Percentiles rank a stretch among this genome's conserved stretches.
phyloP scores from a whole-genome alignment of 2,888 invertebrate genomes.

The Megamerina dolium region DNA sequence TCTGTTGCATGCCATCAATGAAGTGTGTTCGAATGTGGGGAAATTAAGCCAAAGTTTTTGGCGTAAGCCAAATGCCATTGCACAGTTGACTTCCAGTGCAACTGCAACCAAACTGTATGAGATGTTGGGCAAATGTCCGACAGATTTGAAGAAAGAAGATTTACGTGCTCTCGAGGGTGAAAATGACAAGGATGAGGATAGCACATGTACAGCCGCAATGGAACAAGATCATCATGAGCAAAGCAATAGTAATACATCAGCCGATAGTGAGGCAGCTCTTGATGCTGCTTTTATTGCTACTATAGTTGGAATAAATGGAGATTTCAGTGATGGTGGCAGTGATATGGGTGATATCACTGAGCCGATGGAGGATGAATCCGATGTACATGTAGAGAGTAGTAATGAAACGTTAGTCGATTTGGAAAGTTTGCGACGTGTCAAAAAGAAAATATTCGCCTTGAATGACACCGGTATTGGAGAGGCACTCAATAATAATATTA shows the following conservation, averaged over 20 bases:
- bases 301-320: background rate
- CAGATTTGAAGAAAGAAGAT: conserved; percentile 63
- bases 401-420: conserved; percentile 58
- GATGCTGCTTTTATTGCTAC: conserved; percentile 2
- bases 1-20: conserved; percentile 68
- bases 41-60: conserved; percentile 69
- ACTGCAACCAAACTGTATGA: conserved; percentile 49
- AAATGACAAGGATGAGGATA: conserved; percentile 82
- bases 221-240: too few relatives aligned
- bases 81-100: conserved; percentile 39
- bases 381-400: conserved; percentile 16
- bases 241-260: conserved; percentile 9
- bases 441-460: conserved; percentile 48
- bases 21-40: conserved; percentile 66
- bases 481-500: conserved; percentile 35
- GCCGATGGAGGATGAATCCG: conserved; percentile 12
- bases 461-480: conserved; percentile 34
- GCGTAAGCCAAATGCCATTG: conserved; percentile 47
- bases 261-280: background rate
- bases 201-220: conserved; percentile 41
- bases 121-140: conserved; percentile 53
- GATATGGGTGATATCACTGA: conserved; percentile 6
- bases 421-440: conserved; percentile 48
- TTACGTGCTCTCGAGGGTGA: conserved; percentile 69
- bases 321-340: background rate